Evolutionary conservation across 2,113 vertebrate genomes (phyloP).

Genomic region (Symphodus melops): DNA sequence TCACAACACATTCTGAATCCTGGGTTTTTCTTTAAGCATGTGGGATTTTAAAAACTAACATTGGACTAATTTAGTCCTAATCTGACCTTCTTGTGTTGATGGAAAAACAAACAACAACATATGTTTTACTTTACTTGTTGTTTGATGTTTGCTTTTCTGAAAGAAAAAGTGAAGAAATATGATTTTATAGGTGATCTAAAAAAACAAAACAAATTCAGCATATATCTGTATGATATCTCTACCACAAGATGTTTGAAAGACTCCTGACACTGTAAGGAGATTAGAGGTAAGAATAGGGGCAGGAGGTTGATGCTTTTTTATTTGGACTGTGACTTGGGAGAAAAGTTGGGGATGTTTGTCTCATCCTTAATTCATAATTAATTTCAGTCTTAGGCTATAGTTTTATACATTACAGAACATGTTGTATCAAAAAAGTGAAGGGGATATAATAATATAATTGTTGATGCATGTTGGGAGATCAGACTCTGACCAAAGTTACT

Average conservation of each 20-base stretch:
- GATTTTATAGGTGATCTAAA: too few species aligned
- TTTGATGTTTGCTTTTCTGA: neutral
- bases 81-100: neutral
- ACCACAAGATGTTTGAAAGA: too few species aligned
- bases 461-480: too few species aligned
- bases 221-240: too few species aligned
- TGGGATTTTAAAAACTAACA: neutral
- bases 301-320: neutral
- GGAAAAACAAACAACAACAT: too few species aligned
- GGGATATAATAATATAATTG: too few species aligned
- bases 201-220: too few species aligned
- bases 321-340: neutral
- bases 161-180: neutral
- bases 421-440: neutral
- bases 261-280: neutral
- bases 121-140: neutral
- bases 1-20: slow-evolving; percentile 40
- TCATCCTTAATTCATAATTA: neutral
- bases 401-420: neutral
- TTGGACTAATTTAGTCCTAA: neutral
- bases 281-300: neutral
- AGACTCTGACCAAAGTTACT: too few species aligned
- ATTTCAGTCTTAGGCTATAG: neutral
- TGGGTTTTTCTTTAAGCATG: slow-evolving; percentile 1
- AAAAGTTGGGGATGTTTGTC: neutral